Conservation (phyloP, 2,797 vertebrate species). For the Pristis pectinata region DNA sequence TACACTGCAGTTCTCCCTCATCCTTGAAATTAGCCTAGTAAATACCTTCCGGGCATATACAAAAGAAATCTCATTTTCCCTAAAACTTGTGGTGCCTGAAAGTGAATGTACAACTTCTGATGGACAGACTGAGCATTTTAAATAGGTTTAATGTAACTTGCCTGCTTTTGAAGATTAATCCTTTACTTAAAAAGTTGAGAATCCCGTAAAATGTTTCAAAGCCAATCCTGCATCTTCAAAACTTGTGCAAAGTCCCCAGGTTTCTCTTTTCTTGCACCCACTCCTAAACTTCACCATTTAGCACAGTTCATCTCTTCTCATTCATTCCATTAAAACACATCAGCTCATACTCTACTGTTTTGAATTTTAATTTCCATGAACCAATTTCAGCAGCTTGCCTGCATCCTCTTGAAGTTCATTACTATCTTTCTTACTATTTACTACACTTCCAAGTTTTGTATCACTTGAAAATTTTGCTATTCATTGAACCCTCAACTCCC, state of each 20-base stretch:
- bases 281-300: neutral
- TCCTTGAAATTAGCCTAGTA: neutral
- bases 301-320: neutral
- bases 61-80: neutral
- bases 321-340: neutral
- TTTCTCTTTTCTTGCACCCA: neutral
- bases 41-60: neutral
- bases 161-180: neutral
- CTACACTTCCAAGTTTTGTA: neutral
- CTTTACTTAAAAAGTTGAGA: neutral
- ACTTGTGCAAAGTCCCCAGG: neutral
- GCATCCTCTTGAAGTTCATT: neutral
- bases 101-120: neutral
- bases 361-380: neutral
- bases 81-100: neutral
- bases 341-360: neutral
- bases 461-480: neutral
- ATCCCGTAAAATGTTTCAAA: neutral
- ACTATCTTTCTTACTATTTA: neutral
- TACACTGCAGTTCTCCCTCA: neutral
- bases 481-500: neutral
- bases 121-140: neutral
- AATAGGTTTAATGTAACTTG: neutral
- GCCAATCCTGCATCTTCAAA: neutral
- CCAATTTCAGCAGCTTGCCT: neutral